phyloP scores from a whole-genome alignment of 2,113 vertebrate species.

The Pygoscelis antarcticus region DNA sequence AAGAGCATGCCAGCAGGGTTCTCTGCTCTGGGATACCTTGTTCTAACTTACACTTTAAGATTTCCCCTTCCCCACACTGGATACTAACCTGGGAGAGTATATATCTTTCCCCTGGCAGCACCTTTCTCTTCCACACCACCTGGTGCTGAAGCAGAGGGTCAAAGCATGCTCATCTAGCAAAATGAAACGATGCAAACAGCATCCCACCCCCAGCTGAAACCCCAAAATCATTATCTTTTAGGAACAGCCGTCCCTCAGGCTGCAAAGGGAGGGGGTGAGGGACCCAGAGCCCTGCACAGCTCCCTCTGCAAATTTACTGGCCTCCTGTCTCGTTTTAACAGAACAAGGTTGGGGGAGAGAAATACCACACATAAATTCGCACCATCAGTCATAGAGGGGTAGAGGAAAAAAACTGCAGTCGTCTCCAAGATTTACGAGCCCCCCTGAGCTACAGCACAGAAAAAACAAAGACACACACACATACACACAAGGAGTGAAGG shows the following conservation, averaged over 20 bases:
- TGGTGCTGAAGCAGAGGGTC: background rate
- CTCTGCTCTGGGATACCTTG: background rate
- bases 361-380: constrained; percentile 77
- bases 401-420: constrained; percentile 66
- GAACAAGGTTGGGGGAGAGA: constrained; percentile 38
- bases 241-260: constrained; percentile 12
- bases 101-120: background rate
- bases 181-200: background rate
- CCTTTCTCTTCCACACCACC: background rate
- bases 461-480: constrained; percentile 72
- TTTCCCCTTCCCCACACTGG: background rate
- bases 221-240: constrained; percentile 5
- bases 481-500: background rate
- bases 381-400: constrained; percentile 64
- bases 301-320: constrained; percentile 44
- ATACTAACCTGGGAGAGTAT: background rate
- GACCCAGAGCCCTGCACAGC: background rate
- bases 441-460: constrained; percentile 71
- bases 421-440: constrained; percentile 74
- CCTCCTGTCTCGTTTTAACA: constrained; percentile 27
- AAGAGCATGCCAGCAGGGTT: background rate
- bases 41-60: background rate
- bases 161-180: background rate
- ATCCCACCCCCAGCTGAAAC: background rate
- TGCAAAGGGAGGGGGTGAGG: background rate